These are phyloP conservation scores for Ceuthmochares aereus DNA, from an alignment of 2,113 vertebrate species.

Conservation along the genomic window DNA sequence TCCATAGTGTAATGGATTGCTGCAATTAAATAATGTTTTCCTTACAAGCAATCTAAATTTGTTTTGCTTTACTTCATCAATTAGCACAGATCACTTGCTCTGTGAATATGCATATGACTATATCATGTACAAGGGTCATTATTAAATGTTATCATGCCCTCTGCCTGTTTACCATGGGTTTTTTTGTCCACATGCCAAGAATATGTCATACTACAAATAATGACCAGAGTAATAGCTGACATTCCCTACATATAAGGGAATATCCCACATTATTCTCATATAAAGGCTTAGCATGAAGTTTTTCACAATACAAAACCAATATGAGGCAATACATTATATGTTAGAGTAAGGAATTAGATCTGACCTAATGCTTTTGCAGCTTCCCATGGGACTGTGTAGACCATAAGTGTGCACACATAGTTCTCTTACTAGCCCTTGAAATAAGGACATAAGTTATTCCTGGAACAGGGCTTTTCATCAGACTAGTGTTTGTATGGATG, in stretches of 20 bases:
- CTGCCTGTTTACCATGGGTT: neutral
- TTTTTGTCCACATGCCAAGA: neutral
- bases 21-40: conserved; percentile 10
- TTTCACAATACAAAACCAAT: neutral
- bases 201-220: neutral
- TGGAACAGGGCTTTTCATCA: neutral
- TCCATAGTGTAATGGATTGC: neutral
- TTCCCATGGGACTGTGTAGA: neutral
- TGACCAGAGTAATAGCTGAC: neutral
- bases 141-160: neutral
- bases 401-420: neutral
- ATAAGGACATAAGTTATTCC: neutral
- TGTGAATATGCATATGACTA: neutral
- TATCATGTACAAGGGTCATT: neutral
- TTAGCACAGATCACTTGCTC: neutral
- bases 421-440: neutral
- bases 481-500: neutral
- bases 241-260: neutral
- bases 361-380: neutral
- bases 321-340: neutral
- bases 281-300: neutral
- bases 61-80: neutral
- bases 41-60: neutral
- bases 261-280: neutral
- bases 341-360: neutral